A percentile compares a stretch with the other conserved stretches of the same genome.
These are phyloP conservation scores for Tylochromis polylepis DNA, from an alignment of 2,113 vertebrate species.

Conservation along the genomic window DNA sequence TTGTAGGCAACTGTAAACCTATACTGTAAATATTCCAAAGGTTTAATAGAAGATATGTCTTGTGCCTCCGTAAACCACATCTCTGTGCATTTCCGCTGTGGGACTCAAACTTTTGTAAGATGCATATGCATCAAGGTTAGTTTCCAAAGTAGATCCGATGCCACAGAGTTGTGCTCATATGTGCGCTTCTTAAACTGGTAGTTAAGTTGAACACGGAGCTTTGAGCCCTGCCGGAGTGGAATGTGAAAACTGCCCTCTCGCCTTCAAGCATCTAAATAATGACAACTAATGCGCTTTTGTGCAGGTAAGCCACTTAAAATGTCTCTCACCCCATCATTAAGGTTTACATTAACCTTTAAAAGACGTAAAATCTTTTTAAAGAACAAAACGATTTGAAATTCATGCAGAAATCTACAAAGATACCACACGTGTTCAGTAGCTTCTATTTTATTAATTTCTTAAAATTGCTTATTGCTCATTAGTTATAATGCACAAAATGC, in stretches of 20 bases:
- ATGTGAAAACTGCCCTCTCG: background rate
- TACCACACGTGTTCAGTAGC: background rate
- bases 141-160: background rate
- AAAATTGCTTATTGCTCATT: rapidly evolving
- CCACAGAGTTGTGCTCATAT: background rate
- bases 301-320: background rate
- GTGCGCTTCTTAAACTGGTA: background rate
- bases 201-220: background rate
- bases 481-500: background rate
- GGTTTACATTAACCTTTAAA: background rate
- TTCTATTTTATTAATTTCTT: background rate
- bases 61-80: background rate
- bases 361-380: background rate
- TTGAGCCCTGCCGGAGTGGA: background rate
- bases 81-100: background rate
- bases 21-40: rapidly evolving
- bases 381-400: background rate
- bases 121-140: background rate
- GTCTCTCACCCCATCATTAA: background rate
- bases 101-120: background rate
- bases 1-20: background rate
- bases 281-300: background rate
- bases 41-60: background rate
- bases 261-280: background rate
- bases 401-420: background rate